phyloP scores from a whole-genome alignment of 2,113 vertebrate genomes.

The Aleadryas rufinucha region DNA sequence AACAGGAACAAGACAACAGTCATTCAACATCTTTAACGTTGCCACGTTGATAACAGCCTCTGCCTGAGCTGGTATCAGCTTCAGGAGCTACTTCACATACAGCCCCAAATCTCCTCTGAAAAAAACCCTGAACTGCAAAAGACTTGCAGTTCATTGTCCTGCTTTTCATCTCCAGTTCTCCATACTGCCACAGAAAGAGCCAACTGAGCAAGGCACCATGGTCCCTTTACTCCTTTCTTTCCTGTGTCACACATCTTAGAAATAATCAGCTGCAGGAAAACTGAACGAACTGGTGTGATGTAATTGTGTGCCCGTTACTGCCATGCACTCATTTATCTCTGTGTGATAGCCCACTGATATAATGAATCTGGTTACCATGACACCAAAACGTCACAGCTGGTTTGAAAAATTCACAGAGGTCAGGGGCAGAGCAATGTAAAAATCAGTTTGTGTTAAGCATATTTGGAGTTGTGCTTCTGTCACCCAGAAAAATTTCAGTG shows the following conservation, averaged over 20 bases:
- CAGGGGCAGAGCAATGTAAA: neutral
- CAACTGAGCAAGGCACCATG: accelerated
- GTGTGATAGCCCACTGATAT: neutral
- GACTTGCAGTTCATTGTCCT: neutral
- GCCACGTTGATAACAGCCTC: neutral
- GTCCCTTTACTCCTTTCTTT: neutral
- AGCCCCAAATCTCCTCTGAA: neutral
- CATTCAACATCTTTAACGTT: neutral
- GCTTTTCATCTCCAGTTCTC: neutral
- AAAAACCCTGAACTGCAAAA: neutral
- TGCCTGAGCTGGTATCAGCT: neutral
- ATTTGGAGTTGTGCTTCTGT: neutral
- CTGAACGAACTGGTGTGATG: accelerated
- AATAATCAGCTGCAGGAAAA: neutral
- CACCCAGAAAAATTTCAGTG: neutral
- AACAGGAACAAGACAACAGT: neutral
- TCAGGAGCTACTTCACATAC: neutral
- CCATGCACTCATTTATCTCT: neutral
- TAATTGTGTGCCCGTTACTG: neutral
- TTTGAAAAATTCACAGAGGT: neutral
- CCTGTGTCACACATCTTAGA: neutral
- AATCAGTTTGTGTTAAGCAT: neutral
- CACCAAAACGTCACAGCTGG: neutral
- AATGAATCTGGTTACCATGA: neutral
- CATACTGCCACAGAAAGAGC: neutral